A percentile compares a stretch with the other conserved stretches of the same genome.
phyloP scores from a whole-genome alignment of 2,888 invertebrate genomes.

The Plagodis pulveraria region DNA sequence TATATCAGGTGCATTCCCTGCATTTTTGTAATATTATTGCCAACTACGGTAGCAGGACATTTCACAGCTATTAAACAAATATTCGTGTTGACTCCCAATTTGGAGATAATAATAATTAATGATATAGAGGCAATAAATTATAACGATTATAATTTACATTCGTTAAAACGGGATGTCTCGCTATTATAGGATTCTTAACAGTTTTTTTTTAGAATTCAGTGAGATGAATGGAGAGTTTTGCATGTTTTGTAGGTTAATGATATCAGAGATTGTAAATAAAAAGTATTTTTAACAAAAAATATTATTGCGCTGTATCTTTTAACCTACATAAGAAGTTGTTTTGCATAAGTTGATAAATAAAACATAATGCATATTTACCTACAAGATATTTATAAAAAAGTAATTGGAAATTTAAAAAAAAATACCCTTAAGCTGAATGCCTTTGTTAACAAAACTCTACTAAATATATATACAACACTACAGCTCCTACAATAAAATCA shows the following conservation, averaged over 20 bases:
- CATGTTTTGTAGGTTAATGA: conserved; percentile 16
- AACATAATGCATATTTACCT: no score
- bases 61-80: conserved; percentile 18
- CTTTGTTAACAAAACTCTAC: no score
- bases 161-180: conserved; percentile 39
- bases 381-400: no score
- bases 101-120: conserved; percentile 24
- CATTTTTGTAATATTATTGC: conserved; percentile 7
- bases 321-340: no score
- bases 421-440: no score
- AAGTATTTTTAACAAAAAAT: conserved; percentile 2
- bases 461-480: no score
- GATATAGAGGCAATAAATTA: conserved; percentile 21
- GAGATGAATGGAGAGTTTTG: conserved; percentile 9
- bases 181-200: conserved; percentile 18
- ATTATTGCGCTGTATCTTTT: no score
- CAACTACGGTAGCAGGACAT: conserved; percentile 12
- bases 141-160: conserved; percentile 18
- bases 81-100: conserved; percentile 17
- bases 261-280: neutral
- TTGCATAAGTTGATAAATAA: no score
- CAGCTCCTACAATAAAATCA: no score
- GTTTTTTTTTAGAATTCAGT: conserved; percentile 4
- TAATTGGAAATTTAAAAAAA: no score
- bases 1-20: conserved; percentile 2